Percentiles rank a stretch among this genome's conserved stretches.
These are phyloP conservation scores for Amaurobius ferox DNA, from an alignment of 2,888 invertebrate species.

Conservation along the genomic window DNA sequence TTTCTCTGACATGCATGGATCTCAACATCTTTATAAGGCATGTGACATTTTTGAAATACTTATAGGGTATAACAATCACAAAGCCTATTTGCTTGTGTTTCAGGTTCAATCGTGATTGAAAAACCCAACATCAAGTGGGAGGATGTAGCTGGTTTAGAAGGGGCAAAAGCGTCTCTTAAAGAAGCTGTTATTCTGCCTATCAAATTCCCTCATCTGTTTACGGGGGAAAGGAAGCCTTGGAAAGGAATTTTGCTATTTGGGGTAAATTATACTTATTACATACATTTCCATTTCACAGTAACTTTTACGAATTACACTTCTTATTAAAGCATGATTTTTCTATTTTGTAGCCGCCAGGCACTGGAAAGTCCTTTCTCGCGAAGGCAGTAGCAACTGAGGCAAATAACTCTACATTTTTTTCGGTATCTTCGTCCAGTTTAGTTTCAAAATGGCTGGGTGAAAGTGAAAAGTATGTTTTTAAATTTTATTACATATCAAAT, in stretches of 20 bases:
- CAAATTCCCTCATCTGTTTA: constrained; percentile 98
- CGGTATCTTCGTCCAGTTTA: constrained; percentile 97
- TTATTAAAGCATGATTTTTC: constrained; percentile 12
- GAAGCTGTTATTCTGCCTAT: constrained; percentile 99
- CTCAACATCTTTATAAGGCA: too few species aligned
- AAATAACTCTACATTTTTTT: constrained; percentile 98
- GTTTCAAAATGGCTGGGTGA: constrained; percentile 99
- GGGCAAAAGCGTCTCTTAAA: constrained; percentile 97
- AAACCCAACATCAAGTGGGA: constrained; percentile 98
- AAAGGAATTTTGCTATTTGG: constrained; percentile 98
- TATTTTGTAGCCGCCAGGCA: constrained; percentile 88
- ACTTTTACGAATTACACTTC: background rate
- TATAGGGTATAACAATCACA: too few species aligned
- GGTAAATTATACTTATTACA: constrained; percentile 79
- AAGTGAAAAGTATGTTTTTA: constrained; percentile 83
- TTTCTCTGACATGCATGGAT: too few species aligned
- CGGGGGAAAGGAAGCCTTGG: constrained; percentile 99
- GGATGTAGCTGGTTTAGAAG: constrained; percentile 97
- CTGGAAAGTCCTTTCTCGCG: constrained; percentile 98
- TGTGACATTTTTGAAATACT: too few species aligned
- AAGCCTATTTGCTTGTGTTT: constrained; percentile 8
- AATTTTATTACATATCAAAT: background rate
- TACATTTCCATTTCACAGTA: background rate
- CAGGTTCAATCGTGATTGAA: constrained; percentile 94
- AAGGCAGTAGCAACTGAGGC: constrained; percentile 99